Base-by-base conservation (phyloP, 2,797 vertebrate genomes). In the Brachyrhaphis roseni region DNA sequence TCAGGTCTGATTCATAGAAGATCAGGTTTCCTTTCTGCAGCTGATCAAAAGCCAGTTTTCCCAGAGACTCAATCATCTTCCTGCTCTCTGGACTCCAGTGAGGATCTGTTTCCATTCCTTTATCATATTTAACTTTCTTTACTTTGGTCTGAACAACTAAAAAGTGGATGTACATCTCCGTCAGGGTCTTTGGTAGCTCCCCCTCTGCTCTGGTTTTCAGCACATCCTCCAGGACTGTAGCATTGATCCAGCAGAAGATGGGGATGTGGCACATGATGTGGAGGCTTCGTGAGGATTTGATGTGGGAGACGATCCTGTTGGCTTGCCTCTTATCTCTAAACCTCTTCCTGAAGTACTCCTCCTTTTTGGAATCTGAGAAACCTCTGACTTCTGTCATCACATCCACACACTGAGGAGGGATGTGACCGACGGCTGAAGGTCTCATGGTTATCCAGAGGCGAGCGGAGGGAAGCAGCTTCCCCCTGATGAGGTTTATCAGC, bases 181-280 rank as follows among this genome's bases (percentile, higher is more conserved):
- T 74, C 23, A 74, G 72, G 49, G 72, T 74, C 5, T 26, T 74
- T 34, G 72, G 72, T 20, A 74, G 49, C 20, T 55, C 49, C 39
- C 49, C 72, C 8, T 26, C 12, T 0, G 41, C 23, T 4, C 72
- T 73, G 46, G 8, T 73, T 23, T 34, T 51, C 46, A 73, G 4
- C 46, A 51, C 1, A 3, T 73, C 72, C 31, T 51, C 47, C 46
- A 73, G 20, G 0, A 51, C 72, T 4, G 70, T 72, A 4, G 45
- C 70, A 18, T 4, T 72, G n/a, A 72, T 72, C 45, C 70, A 72
- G n/a, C 70, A 72, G 70, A 72, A 72, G 70, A 72, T 16, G 8
- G 70, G 70, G 70, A 72, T 72, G 70, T 72, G 70, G 31, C 70
- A 47, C 70, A 72, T 72, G 43, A 72, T 46, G 43, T 72, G n/a